These are phyloP conservation scores for Pipa parva DNA, from an alignment of 2,113 vertebrate genomes.

Conservation along the genomic window DNA sequence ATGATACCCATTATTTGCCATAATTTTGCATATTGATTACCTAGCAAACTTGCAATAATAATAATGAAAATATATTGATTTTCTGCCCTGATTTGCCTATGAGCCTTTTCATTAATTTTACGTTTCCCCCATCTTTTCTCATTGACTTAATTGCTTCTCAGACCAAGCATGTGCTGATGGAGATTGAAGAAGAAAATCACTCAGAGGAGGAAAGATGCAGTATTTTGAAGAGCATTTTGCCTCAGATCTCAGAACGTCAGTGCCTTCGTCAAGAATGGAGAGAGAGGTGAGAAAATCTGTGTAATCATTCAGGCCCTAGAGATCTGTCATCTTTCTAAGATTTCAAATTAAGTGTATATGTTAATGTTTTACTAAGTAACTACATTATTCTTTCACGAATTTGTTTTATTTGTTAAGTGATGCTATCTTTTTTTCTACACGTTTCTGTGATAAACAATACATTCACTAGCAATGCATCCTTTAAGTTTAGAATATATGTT, in stretches of 20 bases:
- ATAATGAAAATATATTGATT: conserved; percentile 75
- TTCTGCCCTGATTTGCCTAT: conserved; percentile 75
- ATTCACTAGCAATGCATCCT: too few relatives aligned
- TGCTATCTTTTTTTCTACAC: too few relatives aligned
- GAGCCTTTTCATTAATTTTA: conserved; percentile 73
- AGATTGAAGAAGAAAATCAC: conserved; percentile 59
- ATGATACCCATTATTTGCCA: conserved; percentile 66
- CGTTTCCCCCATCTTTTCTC: conserved; percentile 57
- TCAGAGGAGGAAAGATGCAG: conserved; percentile 63
- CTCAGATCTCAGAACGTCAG: conserved; percentile 76
- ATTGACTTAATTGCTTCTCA: conserved; percentile 52
- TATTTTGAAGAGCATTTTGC: conserved; percentile 71
- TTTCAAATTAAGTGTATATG: too few relatives aligned
- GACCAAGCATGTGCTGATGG: conserved; percentile 73
- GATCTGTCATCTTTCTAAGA: neutral
- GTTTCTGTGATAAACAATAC: too few relatives aligned
- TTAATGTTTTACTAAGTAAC: too few relatives aligned
- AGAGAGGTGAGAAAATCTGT: conserved; percentile 79
- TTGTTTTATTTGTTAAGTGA: too few relatives aligned
- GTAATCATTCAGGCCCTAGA: neutral
- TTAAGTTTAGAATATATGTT: too few relatives aligned
- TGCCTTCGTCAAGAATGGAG: conserved; percentile 85
- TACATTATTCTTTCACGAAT: too few relatives aligned
- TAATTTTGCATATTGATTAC: conserved; percentile 76
- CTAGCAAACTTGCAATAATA: conserved; percentile 61